Conservation (phyloP, 2,113 vertebrate genomes). For the Daubentonia madagascariensis region DNA sequence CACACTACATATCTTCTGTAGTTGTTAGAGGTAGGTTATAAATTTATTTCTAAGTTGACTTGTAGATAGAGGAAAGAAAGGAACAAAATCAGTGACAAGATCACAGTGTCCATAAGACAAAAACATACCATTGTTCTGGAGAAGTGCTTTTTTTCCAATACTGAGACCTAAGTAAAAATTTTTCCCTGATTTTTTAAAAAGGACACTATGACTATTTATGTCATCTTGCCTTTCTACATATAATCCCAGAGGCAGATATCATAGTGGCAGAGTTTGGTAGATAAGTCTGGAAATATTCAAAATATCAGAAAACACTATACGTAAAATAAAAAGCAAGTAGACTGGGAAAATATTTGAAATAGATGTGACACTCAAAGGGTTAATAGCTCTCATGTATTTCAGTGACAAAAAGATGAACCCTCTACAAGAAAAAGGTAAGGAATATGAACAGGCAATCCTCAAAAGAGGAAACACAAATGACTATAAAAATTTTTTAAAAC, state of each 20-base stretch:
- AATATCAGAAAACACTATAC: background rate
- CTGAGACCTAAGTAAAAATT: background rate
- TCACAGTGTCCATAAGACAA: background rate
- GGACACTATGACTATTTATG: background rate
- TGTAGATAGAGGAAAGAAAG: background rate
- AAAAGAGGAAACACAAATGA: background rate
- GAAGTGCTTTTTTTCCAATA: background rate
- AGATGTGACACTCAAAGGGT: background rate
- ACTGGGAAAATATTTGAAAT: background rate
- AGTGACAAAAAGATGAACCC: background rate
- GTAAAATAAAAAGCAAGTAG: background rate
- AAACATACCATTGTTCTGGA: background rate
- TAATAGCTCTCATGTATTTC: background rate
- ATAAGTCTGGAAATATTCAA: background rate
- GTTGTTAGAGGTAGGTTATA: background rate
- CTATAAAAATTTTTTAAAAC: background rate
- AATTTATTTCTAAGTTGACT: background rate
- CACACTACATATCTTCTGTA: background rate
- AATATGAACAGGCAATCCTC: background rate
- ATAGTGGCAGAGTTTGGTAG: background rate
- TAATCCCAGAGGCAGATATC: background rate
- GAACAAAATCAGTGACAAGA: background rate
- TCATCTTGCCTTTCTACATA: background rate
- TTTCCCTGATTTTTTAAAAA: background rate
- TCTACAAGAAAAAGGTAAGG: background rate